Evolutionary conservation across 2,888 invertebrate species (phyloP).

Genomic region (Lobophora halterata): DNA sequence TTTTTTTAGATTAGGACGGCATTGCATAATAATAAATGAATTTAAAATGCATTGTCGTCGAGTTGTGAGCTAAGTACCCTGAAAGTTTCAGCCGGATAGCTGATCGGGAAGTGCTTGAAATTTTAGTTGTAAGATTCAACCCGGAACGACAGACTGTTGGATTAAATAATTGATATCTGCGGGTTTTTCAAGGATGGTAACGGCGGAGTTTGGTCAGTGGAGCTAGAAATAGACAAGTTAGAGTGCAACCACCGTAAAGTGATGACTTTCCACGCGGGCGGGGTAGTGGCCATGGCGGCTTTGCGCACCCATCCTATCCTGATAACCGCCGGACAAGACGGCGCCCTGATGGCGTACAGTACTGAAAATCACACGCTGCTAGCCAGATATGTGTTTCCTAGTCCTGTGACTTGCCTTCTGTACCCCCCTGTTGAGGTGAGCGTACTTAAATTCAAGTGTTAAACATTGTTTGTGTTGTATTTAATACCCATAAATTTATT

Average conservation of each 20-base stretch:
- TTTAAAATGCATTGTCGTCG: no score
- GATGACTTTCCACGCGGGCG: constrained; percentile 88
- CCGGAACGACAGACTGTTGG: no score
- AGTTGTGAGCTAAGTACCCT: no score
- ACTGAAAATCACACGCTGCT: constrained; percentile 82
- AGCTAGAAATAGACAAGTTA: constrained; percentile 69
- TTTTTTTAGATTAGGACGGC: no score
- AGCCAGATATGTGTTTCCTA: constrained; percentile 77
- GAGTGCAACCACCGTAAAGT: constrained; percentile 67
- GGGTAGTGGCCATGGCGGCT: constrained; percentile 84
- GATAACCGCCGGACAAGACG: constrained; percentile 86
- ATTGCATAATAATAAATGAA: no score
- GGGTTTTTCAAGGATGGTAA: constrained; percentile 86
- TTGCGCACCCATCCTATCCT: constrained; percentile 86
- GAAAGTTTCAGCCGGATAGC: no score
- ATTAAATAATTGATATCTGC: no score
- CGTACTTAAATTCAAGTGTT: no score
- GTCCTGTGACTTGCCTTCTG: constrained; percentile 79
- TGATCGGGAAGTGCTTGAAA: no score
- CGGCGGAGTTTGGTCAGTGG: constrained; percentile 85
- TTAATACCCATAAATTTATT: no score
- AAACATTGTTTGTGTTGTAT: no score
- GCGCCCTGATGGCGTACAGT: constrained; percentile 87
- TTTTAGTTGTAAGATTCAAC: no score
- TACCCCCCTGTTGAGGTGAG: constrained; percentile 87